These are phyloP conservation scores for Python bivittatus DNA, from an alignment of 2,113 vertebrate species.

Conservation along the genomic window DNA sequence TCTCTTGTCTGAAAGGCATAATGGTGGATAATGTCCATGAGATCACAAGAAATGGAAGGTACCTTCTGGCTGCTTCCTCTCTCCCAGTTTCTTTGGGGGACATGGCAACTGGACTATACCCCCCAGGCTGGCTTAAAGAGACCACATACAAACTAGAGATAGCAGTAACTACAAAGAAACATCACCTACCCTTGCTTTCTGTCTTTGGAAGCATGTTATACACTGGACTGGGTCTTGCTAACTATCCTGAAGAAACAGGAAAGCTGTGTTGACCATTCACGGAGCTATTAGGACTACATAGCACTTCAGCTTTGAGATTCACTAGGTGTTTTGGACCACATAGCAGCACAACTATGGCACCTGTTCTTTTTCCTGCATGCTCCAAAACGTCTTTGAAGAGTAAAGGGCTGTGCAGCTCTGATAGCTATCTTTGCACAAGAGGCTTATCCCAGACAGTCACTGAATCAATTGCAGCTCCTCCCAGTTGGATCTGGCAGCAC, in stretches of 20 bases:
- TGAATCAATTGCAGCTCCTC: neutral
- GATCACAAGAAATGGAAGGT: neutral
- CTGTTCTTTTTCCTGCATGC: neutral
- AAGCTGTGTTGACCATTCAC: neutral
- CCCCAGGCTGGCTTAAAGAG: neutral
- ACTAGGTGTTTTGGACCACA: neutral
- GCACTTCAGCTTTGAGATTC: neutral
- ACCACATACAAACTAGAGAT: neutral
- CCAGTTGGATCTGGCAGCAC: neutral
- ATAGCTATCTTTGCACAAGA: too few species aligned
- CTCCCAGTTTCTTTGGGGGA: neutral
- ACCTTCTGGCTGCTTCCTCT: neutral
- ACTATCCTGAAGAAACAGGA: neutral
- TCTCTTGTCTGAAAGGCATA: neutral
- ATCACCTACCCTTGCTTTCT: neutral
- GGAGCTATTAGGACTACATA: neutral
- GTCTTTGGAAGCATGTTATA: neutral
- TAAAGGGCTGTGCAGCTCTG: neutral
- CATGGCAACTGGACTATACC: neutral
- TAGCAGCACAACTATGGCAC: neutral
- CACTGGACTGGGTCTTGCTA: neutral
- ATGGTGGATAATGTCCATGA: neutral
- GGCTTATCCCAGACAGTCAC: neutral
- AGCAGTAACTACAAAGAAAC: neutral
- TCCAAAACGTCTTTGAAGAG: neutral